Percentiles rank a stretch among this genome's conserved stretches.
Evolutionary conservation across 2,888 invertebrate species (phyloP).

Genomic region (Drosophila emarginata): DNA sequence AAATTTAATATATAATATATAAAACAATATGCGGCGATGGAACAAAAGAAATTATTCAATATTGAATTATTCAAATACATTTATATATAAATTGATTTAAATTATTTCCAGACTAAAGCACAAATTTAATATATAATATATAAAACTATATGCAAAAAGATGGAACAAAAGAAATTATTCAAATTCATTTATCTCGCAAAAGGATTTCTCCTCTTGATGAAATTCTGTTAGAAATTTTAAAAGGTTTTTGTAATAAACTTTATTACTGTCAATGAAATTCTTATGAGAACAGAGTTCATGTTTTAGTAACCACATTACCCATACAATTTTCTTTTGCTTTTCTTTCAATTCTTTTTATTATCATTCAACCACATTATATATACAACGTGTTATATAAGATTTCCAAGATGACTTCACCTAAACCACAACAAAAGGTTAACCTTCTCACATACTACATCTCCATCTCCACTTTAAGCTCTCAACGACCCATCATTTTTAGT

Average conservation of each 20-base stretch:
- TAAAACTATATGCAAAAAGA: neutral
- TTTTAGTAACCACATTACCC: neutral
- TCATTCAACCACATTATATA: conserved; percentile 9
- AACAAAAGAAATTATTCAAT: too few species aligned
- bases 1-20: too few species aligned
- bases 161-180: neutral
- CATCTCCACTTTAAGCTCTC: neutral
- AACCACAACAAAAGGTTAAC: conserved; percentile 11
- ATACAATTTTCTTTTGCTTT: neutral
- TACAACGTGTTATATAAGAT: conserved; percentile 32
- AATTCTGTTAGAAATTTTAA: neutral
- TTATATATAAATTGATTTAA: too few species aligned
- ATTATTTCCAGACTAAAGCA: too few species aligned
- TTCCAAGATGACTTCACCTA: conserved; percentile 35
- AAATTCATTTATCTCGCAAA: neutral
- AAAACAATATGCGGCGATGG: too few species aligned
- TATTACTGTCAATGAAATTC: neutral
- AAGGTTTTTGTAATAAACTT: neutral
- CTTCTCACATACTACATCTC: conserved; percentile 35
- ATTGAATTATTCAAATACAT: too few species aligned
- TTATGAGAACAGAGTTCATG: neutral
- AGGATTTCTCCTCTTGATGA: neutral
- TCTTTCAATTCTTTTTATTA: neutral
- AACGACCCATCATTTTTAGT: conserved; percentile 4
- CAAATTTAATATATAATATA: too few species aligned